Conservation (phyloP, 2,113 vertebrate genomes). For the human (Homo sapiens) region GRCh38 chr14:37472501-37473000, state of each 20-base stretch:
- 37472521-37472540: neutral
- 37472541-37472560: neutral
- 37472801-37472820: neutral
- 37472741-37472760: neutral
- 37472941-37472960: neutral
- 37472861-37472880: neutral
- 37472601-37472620: neutral
- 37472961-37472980: neutral
- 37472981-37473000: neutral
- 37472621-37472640: neutral
- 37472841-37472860: neutral
- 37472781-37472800: neutral
- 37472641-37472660: neutral
- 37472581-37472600: neutral
- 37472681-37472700: neutral
- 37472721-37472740: neutral
- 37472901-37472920: neutral
- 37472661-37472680: neutral
- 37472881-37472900: neutral
- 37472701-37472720: neutral
- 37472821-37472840: neutral
- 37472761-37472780: neutral
- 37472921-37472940: neutral
- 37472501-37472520: neutral
- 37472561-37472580: neutral